Base-by-base conservation (phyloP, 2,113 vertebrate species). In the Pseudorectes ferrugineus region DNA sequence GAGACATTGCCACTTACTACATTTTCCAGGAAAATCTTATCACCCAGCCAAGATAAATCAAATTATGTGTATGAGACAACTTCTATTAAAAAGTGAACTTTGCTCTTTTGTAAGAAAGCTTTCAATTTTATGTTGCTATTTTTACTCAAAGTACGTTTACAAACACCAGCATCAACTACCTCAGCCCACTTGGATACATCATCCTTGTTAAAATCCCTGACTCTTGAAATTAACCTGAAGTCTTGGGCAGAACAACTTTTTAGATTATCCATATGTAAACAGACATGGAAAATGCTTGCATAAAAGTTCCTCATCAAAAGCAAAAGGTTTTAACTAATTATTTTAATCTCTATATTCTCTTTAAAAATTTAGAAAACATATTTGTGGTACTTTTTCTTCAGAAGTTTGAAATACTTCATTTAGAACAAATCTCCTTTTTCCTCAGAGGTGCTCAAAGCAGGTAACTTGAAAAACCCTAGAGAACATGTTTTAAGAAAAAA, bases 1-100 rank as follows among this genome's bases (percentile, higher is more conserved):
- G 38, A 89, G 23, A 72, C 35, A 42, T 0, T 42, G 46, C 66
- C 16, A 16, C 1, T 0, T 20, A 10, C 0, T 26, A 12, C 1
- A 7, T 66, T 52, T 76, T 66, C 46, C 25, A 62, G 38, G 21
- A 80, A 78, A 83, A 66, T 7, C 9, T 16, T 45, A 46, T 4
- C n/a, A 36, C 17, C 33, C 18, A 43, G n/a, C 7, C 24, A 70
- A 55, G 58, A 43, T 15, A 28, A 20, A 29, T 33, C 11, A 35
- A 29, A 3, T 51, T 19, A 36, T 1, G 6, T 7, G 12, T 14
- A 46, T 7, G 23, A 78, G 63, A 63, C 7, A 42, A 35, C 9
- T 46, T 65, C 54, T 19, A 48, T 25, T 9, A 67, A 9, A 35
- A 45, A 80, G 22, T 33, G 19, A 80, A 61, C 38, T 72, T 19